phyloP scores from a whole-genome alignment of 2,888 invertebrate species.

The Oscheius sp. region DNA sequence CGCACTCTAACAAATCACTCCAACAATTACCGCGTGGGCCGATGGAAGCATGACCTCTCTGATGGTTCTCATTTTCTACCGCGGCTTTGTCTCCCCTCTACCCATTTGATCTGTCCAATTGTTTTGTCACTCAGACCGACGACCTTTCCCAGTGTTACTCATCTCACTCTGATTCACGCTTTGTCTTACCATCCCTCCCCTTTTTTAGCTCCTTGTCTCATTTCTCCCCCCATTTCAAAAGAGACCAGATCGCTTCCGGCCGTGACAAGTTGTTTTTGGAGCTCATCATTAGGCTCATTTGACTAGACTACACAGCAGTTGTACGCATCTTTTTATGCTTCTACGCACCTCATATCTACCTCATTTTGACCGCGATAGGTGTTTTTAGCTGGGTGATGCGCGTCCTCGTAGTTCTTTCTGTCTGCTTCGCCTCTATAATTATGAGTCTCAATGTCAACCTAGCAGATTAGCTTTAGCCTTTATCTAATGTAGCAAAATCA shows the following conservation, averaged over 20 bases:
- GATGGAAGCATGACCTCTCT: slow-evolving; percentile 17
- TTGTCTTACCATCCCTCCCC: neutral
- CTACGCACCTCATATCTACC: slow-evolving; percentile 10
- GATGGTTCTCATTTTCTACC: slow-evolving; percentile 5
- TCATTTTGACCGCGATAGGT: slow-evolving; percentile 22
- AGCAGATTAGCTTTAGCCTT: neutral
- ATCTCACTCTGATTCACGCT: neutral
- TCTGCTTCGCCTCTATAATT: slow-evolving; percentile 12
- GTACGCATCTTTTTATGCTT: neutral
- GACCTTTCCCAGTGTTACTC: slow-evolving; percentile 14
- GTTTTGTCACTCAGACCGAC: neutral
- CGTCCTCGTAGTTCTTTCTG: slow-evolving; percentile 17
- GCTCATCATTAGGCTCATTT: too few species aligned
- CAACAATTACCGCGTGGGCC: slow-evolving; percentile 12
- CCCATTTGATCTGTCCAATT: neutral
- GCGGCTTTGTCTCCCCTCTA: slow-evolving; percentile 1
- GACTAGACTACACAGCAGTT: neutral
- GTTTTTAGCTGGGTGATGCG: slow-evolving; percentile 6
- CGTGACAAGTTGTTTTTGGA: too few species aligned
- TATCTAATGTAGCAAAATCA: too few species aligned
- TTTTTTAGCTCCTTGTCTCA: too few species aligned
- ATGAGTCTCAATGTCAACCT: slow-evolving; percentile 21
- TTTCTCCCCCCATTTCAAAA: too few species aligned
- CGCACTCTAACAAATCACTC: slow-evolving; percentile 30
- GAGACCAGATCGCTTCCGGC: too few species aligned